Percentiles rank a stretch among this genome's conserved stretches.
Conservation (phyloP, 2,113 vertebrate genomes). For the Nematolebias whitei region DNA sequence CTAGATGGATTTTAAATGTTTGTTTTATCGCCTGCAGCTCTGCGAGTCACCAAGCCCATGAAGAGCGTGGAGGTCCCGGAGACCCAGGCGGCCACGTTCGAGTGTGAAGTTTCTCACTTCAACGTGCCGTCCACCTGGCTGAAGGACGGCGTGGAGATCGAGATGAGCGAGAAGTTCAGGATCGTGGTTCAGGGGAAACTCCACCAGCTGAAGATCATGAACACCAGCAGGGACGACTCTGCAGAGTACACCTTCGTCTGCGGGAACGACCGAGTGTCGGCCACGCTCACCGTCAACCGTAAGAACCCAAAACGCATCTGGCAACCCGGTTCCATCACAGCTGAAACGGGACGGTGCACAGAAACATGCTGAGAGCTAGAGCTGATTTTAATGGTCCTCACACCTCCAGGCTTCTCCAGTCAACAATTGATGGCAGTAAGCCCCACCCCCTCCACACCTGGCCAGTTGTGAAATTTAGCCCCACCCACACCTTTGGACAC, state of each 20-base stretch:
- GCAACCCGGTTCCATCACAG: too few relatives aligned
- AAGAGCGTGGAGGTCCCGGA: slow-evolving; percentile 90
- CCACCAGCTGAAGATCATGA: slow-evolving; percentile 95
- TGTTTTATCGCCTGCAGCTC: slow-evolving; percentile 73
- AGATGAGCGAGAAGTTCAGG: slow-evolving; percentile 97
- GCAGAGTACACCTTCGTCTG: slow-evolving; percentile 95
- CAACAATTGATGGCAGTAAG: too few relatives aligned
- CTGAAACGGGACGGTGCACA: too few relatives aligned
- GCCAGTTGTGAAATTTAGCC: too few relatives aligned
- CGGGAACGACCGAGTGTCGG: slow-evolving; percentile 90
- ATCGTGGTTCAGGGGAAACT: slow-evolving; percentile 96
- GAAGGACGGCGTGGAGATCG: slow-evolving; percentile 95
- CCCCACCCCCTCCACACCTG: too few relatives aligned
- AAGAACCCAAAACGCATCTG: too few relatives aligned
- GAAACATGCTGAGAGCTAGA: too few relatives aligned
- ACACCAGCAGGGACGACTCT: slow-evolving; percentile 90
- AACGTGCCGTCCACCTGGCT: slow-evolving; percentile 95
- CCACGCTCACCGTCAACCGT: slow-evolving; percentile 90
- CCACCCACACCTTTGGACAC: too few relatives aligned
- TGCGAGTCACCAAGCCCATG: slow-evolving; percentile 93
- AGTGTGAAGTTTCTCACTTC: slow-evolving; percentile 98
- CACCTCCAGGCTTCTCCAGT: too few relatives aligned
- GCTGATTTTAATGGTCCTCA: too few relatives aligned
- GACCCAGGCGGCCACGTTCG: slow-evolving; percentile 94
- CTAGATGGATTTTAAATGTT: background rate